Evolutionary conservation across 2,797 vertebrate genomes (phyloP), one percentile per base, ranked within the genome.

Genomic region (Phyllotis vaccarum): DNA sequence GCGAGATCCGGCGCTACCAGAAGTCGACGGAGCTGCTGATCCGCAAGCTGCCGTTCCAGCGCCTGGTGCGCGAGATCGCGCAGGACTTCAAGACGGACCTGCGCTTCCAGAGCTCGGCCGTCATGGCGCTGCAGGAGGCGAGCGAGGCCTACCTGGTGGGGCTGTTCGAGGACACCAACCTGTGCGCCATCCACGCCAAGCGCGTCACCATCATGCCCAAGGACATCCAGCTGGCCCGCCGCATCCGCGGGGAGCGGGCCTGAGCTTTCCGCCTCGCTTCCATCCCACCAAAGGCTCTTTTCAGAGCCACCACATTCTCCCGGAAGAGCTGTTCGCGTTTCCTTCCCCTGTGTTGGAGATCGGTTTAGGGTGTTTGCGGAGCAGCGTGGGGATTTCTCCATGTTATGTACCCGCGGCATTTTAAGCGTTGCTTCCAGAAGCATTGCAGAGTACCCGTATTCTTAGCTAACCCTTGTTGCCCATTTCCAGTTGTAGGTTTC

Each of bases 121-220:
- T 79, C 49, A 99, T 99, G 92, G 99, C 99, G 93, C 98, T 99
- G 97, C 95, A 98, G 99, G 99, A 99, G 98, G 99, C 99, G 74
- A 99, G 99, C 29, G 99, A 99, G 98, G 99, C 99, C 0, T 99
- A 99, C 98, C 98, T 99, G 98, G 99, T 99, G 97, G 99, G 99
- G 94, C 99, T 99, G 37, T 96, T 96, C 62, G 99, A 99, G 96
- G 99, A 99, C 98, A 99, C 99, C 70, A 99, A 99, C 98, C 98
- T 99, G 98, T 99, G 99, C 90, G 99, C 99, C 98, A 99, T 99
- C 98, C 99, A 99, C 93, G 99, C 99, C 98, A 99, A 99, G 98
- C 98, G 99, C 74, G 99, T 99, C 98, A 99, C 99, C 97, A 99
- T 99, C 98, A 99, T 99, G 99, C 99, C 99, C 98, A 99, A 99